Conservation (phyloP, 2,113 vertebrate genomes). For the Indri indri region DNA sequence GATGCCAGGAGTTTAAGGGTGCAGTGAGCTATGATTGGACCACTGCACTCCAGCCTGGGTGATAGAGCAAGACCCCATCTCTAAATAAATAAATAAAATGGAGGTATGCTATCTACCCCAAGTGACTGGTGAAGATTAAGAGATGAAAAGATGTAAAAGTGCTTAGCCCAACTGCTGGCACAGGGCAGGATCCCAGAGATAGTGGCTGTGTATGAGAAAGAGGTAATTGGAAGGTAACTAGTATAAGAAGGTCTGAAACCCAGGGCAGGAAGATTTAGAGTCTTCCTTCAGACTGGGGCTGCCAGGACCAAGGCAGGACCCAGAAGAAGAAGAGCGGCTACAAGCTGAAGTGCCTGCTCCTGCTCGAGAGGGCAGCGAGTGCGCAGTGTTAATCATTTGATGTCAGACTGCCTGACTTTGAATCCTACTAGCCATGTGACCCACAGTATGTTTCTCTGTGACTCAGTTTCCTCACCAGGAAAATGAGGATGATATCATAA, state of each 20-base stretch:
- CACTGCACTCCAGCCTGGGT: too few species aligned
- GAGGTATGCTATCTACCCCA: neutral
- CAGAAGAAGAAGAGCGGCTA: neutral
- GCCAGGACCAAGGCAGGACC: neutral
- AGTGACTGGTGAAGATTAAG: slow-evolving; percentile 11
- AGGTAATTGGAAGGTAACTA: neutral
- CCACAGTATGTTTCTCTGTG: neutral
- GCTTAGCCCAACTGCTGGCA: neutral
- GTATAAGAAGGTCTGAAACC: neutral
- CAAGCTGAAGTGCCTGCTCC: neutral
- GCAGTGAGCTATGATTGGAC: too few species aligned
- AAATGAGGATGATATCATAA: neutral
- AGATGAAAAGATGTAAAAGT: neutral
- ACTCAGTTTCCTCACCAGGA: neutral
- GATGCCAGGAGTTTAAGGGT: too few species aligned
- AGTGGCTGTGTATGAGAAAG: neutral
- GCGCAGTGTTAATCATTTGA: neutral
- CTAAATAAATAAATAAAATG: neutral
- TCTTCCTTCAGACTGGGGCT: neutral
- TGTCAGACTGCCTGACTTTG: neutral
- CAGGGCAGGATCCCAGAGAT: neutral
- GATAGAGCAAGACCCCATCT: too few species aligned
- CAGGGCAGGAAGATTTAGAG: neutral
- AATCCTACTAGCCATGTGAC: neutral
- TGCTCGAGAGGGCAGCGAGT: neutral